Percentiles rank a stretch among this genome's conserved stretches.
These are phyloP conservation scores for Sciaenops ocellatus DNA, from an alignment of 2,797 vertebrate species.

Conservation along the genomic window DNA sequence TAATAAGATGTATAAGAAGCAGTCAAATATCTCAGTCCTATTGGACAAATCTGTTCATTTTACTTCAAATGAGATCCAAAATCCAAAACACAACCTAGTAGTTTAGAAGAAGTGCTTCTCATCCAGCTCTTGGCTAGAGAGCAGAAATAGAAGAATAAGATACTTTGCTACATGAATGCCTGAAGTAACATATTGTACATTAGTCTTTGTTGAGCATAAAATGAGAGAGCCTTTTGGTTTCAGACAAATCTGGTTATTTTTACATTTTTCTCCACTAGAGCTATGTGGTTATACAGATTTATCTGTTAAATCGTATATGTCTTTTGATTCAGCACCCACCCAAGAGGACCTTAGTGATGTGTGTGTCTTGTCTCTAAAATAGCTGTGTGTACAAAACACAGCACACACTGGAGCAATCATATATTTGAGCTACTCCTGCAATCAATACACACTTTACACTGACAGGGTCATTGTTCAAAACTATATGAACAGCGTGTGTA, in stretches of 20 bases:
- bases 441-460: slow-evolving; percentile 41
- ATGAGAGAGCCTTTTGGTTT: background rate
- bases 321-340: too few species aligned
- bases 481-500: slow-evolving; percentile 28
- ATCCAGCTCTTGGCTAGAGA: background rate
- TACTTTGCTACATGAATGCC: background rate
- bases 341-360: too few species aligned
- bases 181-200: background rate
- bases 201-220: background rate
- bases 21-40: background rate
- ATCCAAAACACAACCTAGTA: background rate
- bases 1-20: background rate
- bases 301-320: too few species aligned
- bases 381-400: background rate
- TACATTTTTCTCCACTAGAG: too few species aligned
- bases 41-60: background rate
- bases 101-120: background rate
- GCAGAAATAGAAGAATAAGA: background rate
- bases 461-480: slow-evolving; percentile 32
- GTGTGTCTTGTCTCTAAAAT: background rate
- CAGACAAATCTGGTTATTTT: background rate
- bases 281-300: too few species aligned
- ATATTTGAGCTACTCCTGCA: slow-evolving; percentile 8
- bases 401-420: background rate
- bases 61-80: background rate